phyloP scores from a whole-genome alignment of 2,113 vertebrate species.

The Calyptomena viridis region DNA sequence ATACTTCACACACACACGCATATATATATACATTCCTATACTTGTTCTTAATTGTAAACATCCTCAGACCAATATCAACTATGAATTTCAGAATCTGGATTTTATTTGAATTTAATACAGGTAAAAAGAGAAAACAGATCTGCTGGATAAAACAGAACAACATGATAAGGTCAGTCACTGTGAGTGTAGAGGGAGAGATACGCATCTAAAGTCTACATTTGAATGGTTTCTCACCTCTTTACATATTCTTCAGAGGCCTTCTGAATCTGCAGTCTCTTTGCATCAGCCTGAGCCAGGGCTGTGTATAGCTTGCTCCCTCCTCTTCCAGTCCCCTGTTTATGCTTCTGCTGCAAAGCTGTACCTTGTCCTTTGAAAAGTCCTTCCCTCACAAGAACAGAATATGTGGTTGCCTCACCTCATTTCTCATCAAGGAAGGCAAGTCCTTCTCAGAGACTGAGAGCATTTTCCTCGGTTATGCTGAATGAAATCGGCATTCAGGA shows the following conservation, averaged over 20 bases:
- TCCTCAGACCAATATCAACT: not conserved
- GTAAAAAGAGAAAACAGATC: not conserved
- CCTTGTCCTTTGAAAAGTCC: not conserved
- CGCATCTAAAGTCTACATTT: not conserved
- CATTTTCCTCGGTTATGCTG: not conserved
- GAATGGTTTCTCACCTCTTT: not conserved
- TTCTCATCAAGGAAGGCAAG: not conserved
- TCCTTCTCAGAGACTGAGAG: not conserved
- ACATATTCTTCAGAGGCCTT: not conserved
- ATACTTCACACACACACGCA: too few relatives aligned
- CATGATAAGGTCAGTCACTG: not conserved
- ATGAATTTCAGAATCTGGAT: not conserved
- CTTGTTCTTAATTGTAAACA: not conserved
- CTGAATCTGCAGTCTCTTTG: not conserved
- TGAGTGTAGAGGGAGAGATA: not conserved
- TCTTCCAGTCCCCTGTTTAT: not conserved
- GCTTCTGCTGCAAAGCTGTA: not conserved
- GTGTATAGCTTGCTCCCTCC: not conserved
- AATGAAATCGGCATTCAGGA: accelerated
- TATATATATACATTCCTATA: not conserved
- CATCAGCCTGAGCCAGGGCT: not conserved
- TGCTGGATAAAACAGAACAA: not conserved
- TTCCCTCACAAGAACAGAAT: not conserved
- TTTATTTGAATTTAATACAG: not conserved
- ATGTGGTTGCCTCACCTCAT: not conserved